Base-by-base conservation (phyloP, 2,797 vertebrate species). In the Rhodeus uyekii region DNA sequence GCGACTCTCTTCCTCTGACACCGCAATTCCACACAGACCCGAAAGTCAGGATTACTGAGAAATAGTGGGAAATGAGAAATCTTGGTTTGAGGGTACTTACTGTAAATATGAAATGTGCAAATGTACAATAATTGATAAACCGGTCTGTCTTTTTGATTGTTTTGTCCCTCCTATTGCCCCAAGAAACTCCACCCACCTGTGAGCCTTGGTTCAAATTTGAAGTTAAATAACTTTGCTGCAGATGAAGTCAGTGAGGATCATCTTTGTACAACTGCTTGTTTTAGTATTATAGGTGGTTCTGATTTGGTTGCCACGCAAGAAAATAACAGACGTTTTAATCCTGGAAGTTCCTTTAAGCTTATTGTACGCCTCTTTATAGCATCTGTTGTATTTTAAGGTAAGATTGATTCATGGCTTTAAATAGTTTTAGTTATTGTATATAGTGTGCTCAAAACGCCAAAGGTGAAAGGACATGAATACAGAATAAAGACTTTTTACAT, bases 41-140 rank as follows among this genome's bases (percentile, higher is more conserved):
- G 12, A 38, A 61, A 67, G 77, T 69, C 64, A 79, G 64, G 64
- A 79, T 79, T 79, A 68, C 64, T 29, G 48, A 58, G 64, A 55
- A 79, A 79, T 58, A 42, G 64, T 9, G 36, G 64, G 10, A 69
- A 79, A 58, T 68, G 64, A 69, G 64, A 79, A 79, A 68, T 79
- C 77, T 53, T 55, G 76, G 48, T 79, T 58, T 79, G 24, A 38
- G 64, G 48, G 48, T 68, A 69, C n/a, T 55, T 79, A n/a, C 36
- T 32, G n/a, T n/a, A 38, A 71, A 71, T 71, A 71, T 80, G 39
- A 58, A 79, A 79, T 79, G 64, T 53, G 48, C 50, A 60, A 16
- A 69, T 79, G 58, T 58, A 55, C 36, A 42, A 58, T 53, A 7
- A 68, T 69, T 58, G 55, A 42, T 22, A 79, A 69, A 79, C n/a